Evolutionary conservation across 37 sponge, comb jelly and placozoan species (phyloP).

Genomic region (Corticium candelabrum): DNA sequence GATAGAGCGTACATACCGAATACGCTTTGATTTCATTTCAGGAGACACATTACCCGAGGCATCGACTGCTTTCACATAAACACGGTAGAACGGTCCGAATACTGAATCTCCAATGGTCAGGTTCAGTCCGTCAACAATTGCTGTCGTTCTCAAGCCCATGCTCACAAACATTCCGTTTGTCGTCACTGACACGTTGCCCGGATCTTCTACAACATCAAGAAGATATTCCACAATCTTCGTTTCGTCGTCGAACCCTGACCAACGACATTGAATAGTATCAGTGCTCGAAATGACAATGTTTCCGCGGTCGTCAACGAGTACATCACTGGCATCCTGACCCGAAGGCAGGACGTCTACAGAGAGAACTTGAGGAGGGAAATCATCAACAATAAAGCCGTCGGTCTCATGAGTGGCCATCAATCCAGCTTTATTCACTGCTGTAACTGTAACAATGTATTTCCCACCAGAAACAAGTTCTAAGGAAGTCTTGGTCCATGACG

Average conservation of each 20-base stretch:
- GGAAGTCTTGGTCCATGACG: background rate
- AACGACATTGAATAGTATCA: slow-evolving; percentile 23
- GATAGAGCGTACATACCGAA: background rate
- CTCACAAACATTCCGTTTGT: slow-evolving; percentile 1
- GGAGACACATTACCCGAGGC: slow-evolving; percentile 19
- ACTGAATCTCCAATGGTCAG: slow-evolving; percentile 8
- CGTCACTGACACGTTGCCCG: slow-evolving; percentile 7
- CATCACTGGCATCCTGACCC: no score
- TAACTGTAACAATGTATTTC: background rate
- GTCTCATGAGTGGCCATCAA: background rate
- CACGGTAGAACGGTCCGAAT: slow-evolving; percentile 23
- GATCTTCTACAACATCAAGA: slow-evolving; percentile 27
- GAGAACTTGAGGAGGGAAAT: background rate
- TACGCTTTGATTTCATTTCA: background rate
- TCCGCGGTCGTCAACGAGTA: background rate
- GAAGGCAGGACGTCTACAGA: background rate
- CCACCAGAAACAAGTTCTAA: background rate
- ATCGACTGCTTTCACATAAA: slow-evolving; percentile 45
- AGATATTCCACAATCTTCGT: slow-evolving; percentile 25
- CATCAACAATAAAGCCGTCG: background rate
- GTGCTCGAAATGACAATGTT: slow-evolving; percentile 12
- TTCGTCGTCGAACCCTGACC: slow-evolving; percentile 45
- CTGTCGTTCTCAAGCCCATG: background rate
- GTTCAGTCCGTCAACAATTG: slow-evolving; percentile 9
- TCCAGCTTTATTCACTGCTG: background rate